These are phyloP conservation scores for Rapana venosa DNA, from an alignment of 2,888 invertebrate species.

Conservation along the genomic window DNA sequence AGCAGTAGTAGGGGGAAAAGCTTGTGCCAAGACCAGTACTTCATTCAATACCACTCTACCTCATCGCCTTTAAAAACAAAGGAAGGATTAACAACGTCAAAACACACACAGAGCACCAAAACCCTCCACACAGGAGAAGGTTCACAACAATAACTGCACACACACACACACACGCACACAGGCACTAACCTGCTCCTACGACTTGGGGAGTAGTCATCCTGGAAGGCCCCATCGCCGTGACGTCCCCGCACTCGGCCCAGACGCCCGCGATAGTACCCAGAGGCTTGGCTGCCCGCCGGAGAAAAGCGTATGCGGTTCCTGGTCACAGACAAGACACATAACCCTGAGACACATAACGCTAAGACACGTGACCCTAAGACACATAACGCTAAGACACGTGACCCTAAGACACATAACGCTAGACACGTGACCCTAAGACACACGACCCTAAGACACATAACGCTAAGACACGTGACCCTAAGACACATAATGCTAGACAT, in stretches of 20 bases:
- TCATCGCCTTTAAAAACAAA: too few species aligned
- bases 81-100: too few species aligned
- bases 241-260: constrained; percentile 26
- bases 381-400: not conserved
- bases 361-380: not conserved
- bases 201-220: constrained; percentile 42
- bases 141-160: too few species aligned
- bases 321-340: not conserved
- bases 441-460: not conserved
- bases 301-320: constrained; percentile 9
- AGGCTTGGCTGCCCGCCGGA: constrained; percentile 4
- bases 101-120: too few species aligned
- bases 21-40: too few species aligned
- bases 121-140: too few species aligned
- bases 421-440: not conserved
- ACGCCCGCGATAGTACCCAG: constrained; percentile 7
- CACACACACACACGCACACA: too few species aligned
- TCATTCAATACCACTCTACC: too few species aligned
- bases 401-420: not conserved
- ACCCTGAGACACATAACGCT: not conserved
- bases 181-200: constrained; percentile 42
- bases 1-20: too few species aligned
- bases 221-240: constrained; percentile 32
- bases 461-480: not conserved
- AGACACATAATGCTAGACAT: not conserved